phyloP scores from a whole-genome alignment of 2,888 invertebrate species.

The Tipula vernalis region DNA sequence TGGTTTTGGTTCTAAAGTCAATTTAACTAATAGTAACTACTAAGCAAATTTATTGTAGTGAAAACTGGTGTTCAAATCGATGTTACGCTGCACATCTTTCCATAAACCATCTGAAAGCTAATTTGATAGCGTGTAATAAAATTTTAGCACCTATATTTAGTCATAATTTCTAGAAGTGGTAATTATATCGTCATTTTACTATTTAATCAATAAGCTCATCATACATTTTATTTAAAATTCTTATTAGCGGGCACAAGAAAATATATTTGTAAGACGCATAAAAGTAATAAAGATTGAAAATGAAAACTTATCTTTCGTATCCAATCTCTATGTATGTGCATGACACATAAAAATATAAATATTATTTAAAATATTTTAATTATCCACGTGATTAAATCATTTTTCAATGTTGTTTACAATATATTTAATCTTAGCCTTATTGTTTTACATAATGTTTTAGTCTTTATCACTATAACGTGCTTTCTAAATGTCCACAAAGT shows the following conservation, averaged over 20 bases:
- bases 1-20: too few species aligned
- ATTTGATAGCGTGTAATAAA: too few species aligned
- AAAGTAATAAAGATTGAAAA: neutral
- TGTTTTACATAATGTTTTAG: neutral
- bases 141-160: neutral
- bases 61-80: too few species aligned
- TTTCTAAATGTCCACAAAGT: neutral
- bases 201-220: neutral
- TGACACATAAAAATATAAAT: neutral
- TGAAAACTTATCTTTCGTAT: neutral
- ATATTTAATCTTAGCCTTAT: neutral
- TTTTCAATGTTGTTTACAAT: neutral
- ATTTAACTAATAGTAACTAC: too few species aligned
- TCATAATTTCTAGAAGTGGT: neutral
- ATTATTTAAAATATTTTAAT: neutral
- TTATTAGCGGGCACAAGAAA: neutral
- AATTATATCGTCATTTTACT: neutral
- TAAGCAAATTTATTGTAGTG: too few species aligned
- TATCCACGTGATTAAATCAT: neutral
- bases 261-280: neutral
- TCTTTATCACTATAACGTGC: neutral
- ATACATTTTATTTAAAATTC: neutral
- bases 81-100: too few species aligned
- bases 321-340: neutral
- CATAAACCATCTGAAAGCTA: too few species aligned